phyloP scores from a whole-genome alignment of 2,888 invertebrate genomes.

The Trichacis sp. region DNA sequence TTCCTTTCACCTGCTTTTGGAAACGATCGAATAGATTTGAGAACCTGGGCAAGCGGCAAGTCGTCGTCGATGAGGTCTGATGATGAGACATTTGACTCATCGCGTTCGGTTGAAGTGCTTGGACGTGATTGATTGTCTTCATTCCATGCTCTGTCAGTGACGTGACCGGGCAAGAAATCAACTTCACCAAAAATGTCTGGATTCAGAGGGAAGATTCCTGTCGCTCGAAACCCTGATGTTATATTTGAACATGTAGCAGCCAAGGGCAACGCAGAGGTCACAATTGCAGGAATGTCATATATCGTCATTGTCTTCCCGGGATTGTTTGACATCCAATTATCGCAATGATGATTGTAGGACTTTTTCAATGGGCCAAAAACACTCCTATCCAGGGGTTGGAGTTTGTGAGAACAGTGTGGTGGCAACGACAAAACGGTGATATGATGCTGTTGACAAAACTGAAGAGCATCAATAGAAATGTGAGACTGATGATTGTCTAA shows the following conservation, averaged over 20 bases:
- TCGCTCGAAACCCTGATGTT: slow-evolving; percentile 33
- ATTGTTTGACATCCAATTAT: slow-evolving; percentile 51
- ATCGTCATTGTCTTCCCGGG: no score
- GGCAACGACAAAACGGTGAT: slow-evolving; percentile 32
- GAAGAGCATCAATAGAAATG: slow-evolving; percentile 54
- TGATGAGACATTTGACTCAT: neutral
- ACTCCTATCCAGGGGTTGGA: no score
- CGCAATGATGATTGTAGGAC: slow-evolving; percentile 47
- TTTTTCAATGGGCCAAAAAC: slow-evolving; percentile 58
- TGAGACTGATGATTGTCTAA: slow-evolving; percentile 46
- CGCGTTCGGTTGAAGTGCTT: neutral
- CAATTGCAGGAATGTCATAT: slow-evolving; percentile 49
- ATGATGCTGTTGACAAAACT: slow-evolving; percentile 57
- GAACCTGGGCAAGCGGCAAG: neutral
- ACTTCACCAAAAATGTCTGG: slow-evolving; percentile 34
- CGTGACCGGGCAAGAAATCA: slow-evolving; percentile 46
- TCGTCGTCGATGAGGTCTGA: slow-evolving; percentile 1
- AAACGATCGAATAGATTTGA: neutral
- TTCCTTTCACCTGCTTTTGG: neutral
- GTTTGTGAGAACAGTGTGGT: no score
- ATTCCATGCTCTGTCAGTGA: slow-evolving; percentile 14
- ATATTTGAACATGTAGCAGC: slow-evolving; percentile 39
- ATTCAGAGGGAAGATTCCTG: slow-evolving; percentile 46
- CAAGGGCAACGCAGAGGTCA: slow-evolving; percentile 27
- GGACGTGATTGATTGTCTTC: neutral